These are phyloP conservation scores for Ceriagrion tenellum DNA, from an alignment of 2,888 invertebrate species.

Conservation along the genomic window DNA sequence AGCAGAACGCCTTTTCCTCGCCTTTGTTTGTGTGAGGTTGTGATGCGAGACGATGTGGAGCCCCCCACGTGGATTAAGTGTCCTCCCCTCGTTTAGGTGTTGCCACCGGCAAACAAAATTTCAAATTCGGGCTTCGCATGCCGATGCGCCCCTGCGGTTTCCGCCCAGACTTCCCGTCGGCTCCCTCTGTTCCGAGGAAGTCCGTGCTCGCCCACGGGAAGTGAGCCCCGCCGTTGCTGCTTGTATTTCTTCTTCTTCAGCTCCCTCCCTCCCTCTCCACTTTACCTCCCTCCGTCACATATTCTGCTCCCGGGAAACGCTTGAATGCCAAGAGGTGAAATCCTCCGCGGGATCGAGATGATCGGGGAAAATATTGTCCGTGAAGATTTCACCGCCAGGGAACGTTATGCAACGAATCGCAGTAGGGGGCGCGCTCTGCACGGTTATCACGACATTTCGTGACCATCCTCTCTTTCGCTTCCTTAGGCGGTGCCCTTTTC, in stretches of 20 bases:
- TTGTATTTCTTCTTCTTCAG: not conserved
- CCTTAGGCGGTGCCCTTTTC: conserved; percentile 26
- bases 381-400: not conserved
- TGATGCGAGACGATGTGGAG: not conserved
- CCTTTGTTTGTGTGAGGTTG: not conserved
- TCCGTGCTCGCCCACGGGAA: not conserved
- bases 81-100: not conserved
- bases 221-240: not conserved
- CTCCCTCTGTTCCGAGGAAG: not conserved
- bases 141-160: not conserved
- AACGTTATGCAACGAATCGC: not conserved
- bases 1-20: no score
- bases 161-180: conserved; percentile 29
- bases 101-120: not conserved
- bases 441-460: conserved; percentile 40
- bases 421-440: not conserved
- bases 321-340: not conserved
- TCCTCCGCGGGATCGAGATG: not conserved
- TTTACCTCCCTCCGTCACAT: no score
- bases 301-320: not conserved
- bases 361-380: not conserved
- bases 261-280: not conserved
- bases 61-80: not conserved
- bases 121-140: not conserved
- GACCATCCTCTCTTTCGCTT: conserved; percentile 5